Base-by-base conservation (phyloP, 1,140 invertebrate genomes). In the Brachionus sp. region DNA sequence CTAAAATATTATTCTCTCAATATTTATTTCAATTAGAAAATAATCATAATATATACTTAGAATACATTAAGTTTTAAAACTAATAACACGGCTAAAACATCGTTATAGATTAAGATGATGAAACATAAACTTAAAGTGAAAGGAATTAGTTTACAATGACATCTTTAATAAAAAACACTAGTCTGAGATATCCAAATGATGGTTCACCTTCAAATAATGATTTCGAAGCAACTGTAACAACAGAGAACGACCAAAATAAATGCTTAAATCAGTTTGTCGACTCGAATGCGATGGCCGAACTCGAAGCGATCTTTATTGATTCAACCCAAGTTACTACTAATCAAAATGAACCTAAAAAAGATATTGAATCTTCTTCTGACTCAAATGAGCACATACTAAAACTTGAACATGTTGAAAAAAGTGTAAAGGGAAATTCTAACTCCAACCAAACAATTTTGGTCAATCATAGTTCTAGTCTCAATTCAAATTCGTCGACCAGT, bases 391-490 rank as follows among this genome's bases (percentile, higher is more conserved):
- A 16, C n/a, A 2, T 19, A 37, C 5, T 37, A 10, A 70, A 44
- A 16, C 37, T n/a, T 0, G 35, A 39, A 13, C 16, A 13, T 16
- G 37, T 1, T 9, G 66, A 70, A 37, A 70, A 70, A 42, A 10
- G 2, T 39, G 66, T 42, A 6, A 37, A 70, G 16, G 16, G 5
- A 16, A 64, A 64, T 64, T 3, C 19, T 9, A 19, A 2, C 3
- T 16, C 66, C 16, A 70, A 70, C 23, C 35, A 70, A 7, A 9
- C 66, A 16, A 16, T 46, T 44, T 29, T 73, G 19, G 70, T 75
- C 7, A 75, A 75, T 50, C 70, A 75, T n/a, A 75, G 70, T 75
- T 75, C 70, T 25, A 75, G 70, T 75, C 42, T 46, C 6, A 75
- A 75, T 50, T 75, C 70, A n/a, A 75, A 75, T 46, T 75, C 70